Base-by-base conservation (phyloP, 2,888 invertebrate genomes). In the Drosophila flavopinicola region DNA sequence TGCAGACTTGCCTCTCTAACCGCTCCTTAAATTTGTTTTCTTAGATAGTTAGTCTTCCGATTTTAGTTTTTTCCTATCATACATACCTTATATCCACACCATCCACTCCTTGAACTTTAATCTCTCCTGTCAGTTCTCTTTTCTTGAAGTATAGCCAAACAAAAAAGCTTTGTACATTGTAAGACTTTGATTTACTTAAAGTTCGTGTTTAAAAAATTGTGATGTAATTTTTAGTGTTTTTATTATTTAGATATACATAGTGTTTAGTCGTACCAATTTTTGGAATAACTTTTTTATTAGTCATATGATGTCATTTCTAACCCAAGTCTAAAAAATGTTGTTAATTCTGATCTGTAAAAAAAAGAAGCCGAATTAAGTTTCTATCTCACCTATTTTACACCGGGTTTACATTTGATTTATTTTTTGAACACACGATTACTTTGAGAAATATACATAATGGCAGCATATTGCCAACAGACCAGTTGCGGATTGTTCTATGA, bases 171-270 rank as follows among this genome's bases (percentile, higher is more conserved):
- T 30, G 44, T 20, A 20, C 32, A 44, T 44, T 44, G 44, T 44
- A 20, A 44, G 30, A 44, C 44, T 20, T 20, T 29, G n/a, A 11
- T 32, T 17, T 11, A 6, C 3, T 25, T 32, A 15, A n/a, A 15
- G 10, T 25, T 44, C 37, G 32, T 53, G 9, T 44, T 20, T 44
- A 25, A 29, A 70, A 29, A 52, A 44, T 24, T 73, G 60, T 73
- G 60, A 73, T 67, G 44, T 73, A 7, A 60, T 30, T 37, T 44
- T 33, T 53, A 48, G 35, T 24, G 6, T 20, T 52, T 25, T 49
- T 39, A 11, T 39, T 15, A 25, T 23, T 30, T 13, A 0, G 15
- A 66, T 29, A 39, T 30, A 65, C 35, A 15, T 32, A 64, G 29
- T 20, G 6, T 33, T 41, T 25, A 20, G 11, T 30, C 27, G 9